A percentile compares a stretch with the other conserved stretches of the same genome.
Evolutionary conservation across 2,888 invertebrate genomes (phyloP).

Genomic region (Isoperla grammatica): DNA sequence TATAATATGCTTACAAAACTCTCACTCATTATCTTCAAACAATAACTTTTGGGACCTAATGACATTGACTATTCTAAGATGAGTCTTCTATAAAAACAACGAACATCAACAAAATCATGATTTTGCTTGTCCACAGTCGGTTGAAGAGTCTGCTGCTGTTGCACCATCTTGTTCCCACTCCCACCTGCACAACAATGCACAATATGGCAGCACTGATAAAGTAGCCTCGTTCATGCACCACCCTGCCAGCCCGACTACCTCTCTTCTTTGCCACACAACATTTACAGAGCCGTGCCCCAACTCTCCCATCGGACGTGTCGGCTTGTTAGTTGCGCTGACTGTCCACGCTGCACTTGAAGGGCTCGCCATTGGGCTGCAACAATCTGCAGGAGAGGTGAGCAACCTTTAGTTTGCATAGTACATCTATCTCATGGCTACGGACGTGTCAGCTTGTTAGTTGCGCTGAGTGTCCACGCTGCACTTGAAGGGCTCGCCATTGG

Average conservation of each 20-base stretch:
- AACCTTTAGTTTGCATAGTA: no score
- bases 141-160: no score
- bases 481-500: constrained; percentile 80
- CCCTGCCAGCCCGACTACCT: neutral
- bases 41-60: no score
- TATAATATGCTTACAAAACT: no score
- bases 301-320: constrained; percentile 36
- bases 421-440: no score
- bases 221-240: neutral
- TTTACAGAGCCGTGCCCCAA: constrained; percentile 1
- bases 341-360: constrained; percentile 77
- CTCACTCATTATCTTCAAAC: no score
- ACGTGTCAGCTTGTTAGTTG: constrained; percentile 56
- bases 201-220: neutral
- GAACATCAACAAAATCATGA: no score
- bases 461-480: constrained; percentile 70
- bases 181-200: neutral
- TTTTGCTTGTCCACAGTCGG: no score
- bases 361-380: constrained; percentile 72
- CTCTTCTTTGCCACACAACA: neutral
- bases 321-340: constrained; percentile 65
- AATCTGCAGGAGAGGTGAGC: constrained; percentile 40
- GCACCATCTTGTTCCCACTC: neutral
- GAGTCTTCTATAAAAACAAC: no score
- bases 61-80: no score